Evolutionary conservation across 2,888 invertebrate genomes (phyloP), one percentile per base, ranked within the genome.

Genomic region (Rhagonycha fulva): DNA sequence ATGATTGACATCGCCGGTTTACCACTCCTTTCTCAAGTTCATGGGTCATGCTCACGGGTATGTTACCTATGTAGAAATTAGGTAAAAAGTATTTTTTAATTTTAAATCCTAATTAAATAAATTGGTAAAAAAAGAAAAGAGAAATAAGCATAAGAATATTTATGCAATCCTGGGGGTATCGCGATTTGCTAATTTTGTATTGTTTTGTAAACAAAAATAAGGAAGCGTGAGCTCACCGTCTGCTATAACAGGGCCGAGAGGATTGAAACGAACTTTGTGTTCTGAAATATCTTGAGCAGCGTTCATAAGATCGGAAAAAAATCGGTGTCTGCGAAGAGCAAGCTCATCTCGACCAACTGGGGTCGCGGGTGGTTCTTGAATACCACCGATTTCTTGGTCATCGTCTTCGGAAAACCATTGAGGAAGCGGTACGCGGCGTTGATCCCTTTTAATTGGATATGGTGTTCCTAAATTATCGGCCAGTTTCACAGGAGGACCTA

Each of bases 301-400:
- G 82, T 91, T 91, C 80, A 95, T 90, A 76, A 95, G 90, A 85
- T 95, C 95, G 72, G 94, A 93, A 88, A 94, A 94, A 87, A 95
- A 93, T 82, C 94, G 90, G 87, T 94, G 94, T 75, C 94, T 90
- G 79, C 94, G 90, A 82, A 95, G 87, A 79, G 94, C 95, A 82
- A 95, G 88, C 85, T 95, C 94, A 87, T 95, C 95, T 76, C 93
- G 91, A 72, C 94, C 94, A 67, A 95, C 92, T 14, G 94, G 95
- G 75, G 94, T 94, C 74, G 93, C 94, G 68, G 94, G 94, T 80
- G 93, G 92, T 79, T 93, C 92, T 78, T 88, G 89, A 78, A 91
- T 89, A n/a, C 91, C 91, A 72, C 91, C 91, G 62, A 85, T 83
- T 79, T 86, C 88, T 68, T 81, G 81, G 5, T 80, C 82, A 14